Evolutionary conservation across 2,888 invertebrate species (phyloP).

Genomic region (Beris chalybata): DNA sequence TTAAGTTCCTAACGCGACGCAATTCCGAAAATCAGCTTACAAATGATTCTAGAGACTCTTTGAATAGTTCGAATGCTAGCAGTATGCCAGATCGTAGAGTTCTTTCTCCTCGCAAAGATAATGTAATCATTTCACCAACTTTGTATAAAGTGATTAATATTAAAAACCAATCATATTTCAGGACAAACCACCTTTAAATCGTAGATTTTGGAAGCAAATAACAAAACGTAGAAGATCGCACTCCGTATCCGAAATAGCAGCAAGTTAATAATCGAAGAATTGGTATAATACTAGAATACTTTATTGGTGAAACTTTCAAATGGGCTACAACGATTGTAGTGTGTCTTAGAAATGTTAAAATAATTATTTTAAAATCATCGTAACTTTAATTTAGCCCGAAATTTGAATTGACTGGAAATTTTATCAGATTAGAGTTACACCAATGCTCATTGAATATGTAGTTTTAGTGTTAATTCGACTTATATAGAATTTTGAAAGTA

Average conservation of each 20-base stretch:
- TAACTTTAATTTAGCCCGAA: no score
- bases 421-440: no score
- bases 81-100: slow-evolving; percentile 46
- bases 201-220: slow-evolving; percentile 79
- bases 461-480: no score
- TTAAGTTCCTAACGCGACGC: slow-evolving; percentile 55
- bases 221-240: slow-evolving; percentile 69
- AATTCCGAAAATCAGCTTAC: slow-evolving; percentile 52
- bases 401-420: no score
- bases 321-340: no score
- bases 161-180: slow-evolving; percentile 45
- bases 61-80: slow-evolving; percentile 53
- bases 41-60: slow-evolving; percentile 52
- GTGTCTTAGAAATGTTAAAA: no score
- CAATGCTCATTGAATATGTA: no score
- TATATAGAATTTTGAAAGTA: no score
- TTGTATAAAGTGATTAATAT: no score
- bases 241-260: slow-evolving; percentile 54
- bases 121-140: slow-evolving; percentile 45
- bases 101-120: slow-evolving; percentile 55
- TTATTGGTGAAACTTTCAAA: no score
- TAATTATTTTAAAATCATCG: no score
- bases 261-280: slow-evolving; percentile 45
- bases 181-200: slow-evolving; percentile 77
- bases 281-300: no score